A percentile compares a stretch with the other conserved stretches of the same genome.
Conservation (phyloP, 2,888 invertebrate genomes). For the Erpobdella octoculata region DNA sequence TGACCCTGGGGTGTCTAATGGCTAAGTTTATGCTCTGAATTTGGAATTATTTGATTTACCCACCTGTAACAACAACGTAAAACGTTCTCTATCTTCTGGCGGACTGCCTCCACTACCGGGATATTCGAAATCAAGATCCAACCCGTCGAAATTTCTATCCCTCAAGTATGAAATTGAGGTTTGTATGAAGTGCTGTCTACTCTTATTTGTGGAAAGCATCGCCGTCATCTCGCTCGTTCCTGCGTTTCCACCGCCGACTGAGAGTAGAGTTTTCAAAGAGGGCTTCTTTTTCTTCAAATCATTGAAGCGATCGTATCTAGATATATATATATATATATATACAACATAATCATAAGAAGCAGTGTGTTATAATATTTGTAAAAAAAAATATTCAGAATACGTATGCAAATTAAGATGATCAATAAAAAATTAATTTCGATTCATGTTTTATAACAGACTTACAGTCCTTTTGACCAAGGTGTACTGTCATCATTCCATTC, state of each 20-base stretch:
- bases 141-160: constrained; percentile 63
- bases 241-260: constrained; percentile 80
- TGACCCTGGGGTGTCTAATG: too few relatives aligned
- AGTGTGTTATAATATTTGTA: too few relatives aligned
- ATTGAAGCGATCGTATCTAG: constrained; percentile 67
- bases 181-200: constrained; percentile 17
- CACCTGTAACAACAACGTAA: constrained; percentile 42
- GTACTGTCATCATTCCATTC: constrained; percentile 25
- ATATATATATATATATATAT: too few relatives aligned
- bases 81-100: constrained; percentile 40
- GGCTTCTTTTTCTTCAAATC: constrained; percentile 59
- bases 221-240: constrained; percentile 43
- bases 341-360: too few relatives aligned
- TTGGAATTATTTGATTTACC: too few relatives aligned
- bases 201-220: constrained; percentile 30
- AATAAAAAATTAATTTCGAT: too few relatives aligned
- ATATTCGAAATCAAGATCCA: constrained; percentile 89
- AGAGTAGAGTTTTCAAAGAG: constrained; percentile 73
- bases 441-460: too few relatives aligned
- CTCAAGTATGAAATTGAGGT: constrained; percentile 40
- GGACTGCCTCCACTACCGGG: constrained; percentile 56
- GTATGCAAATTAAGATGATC: too few relatives aligned
- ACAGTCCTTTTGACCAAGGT: constrained; percentile 16
- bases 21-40: too few relatives aligned
- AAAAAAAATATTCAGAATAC: too few relatives aligned